Conservation (phyloP, 2,797 vertebrate genomes). For the Tragopan temminckii region DNA sequence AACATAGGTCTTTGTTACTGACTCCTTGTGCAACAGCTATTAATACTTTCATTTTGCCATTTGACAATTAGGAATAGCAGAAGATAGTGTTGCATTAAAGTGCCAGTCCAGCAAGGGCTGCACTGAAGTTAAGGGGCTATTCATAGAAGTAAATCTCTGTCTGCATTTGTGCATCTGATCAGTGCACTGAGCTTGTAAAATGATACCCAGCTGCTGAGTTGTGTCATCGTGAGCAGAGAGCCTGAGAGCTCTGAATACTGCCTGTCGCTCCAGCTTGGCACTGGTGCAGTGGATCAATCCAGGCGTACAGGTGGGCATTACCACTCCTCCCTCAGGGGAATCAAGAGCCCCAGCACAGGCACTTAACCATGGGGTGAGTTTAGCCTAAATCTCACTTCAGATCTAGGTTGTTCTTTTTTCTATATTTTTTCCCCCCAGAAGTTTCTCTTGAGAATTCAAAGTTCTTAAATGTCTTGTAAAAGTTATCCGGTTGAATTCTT, state of each 20-base stretch:
- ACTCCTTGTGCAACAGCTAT: neutral
- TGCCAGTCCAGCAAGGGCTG: neutral
- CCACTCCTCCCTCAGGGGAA: neutral
- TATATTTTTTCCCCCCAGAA: too few species aligned
- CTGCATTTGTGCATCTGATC: neutral
- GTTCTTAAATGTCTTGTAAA: neutral
- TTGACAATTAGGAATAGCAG: neutral
- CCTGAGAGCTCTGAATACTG: neutral
- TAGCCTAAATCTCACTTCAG: neutral
- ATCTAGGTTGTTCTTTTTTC: neutral
- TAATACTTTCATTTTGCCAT: neutral
- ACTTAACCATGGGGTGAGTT: neutral
- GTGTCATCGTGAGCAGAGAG: neutral
- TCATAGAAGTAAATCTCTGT: neutral
- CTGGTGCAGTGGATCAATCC: neutral
- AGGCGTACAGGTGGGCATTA: fast-evolving
- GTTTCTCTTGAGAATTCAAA: neutral
- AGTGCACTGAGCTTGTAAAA: neutral
- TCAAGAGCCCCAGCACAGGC: neutral
- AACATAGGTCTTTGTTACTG: neutral
- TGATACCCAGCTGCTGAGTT: neutral
- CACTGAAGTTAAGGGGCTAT: neutral
- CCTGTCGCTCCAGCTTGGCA: neutral
- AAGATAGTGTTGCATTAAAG: neutral
- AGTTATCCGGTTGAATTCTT: neutral